Evolutionary conservation across 1,140 invertebrate genomes (phyloP).

Genomic region (Delia radicum): DNA sequence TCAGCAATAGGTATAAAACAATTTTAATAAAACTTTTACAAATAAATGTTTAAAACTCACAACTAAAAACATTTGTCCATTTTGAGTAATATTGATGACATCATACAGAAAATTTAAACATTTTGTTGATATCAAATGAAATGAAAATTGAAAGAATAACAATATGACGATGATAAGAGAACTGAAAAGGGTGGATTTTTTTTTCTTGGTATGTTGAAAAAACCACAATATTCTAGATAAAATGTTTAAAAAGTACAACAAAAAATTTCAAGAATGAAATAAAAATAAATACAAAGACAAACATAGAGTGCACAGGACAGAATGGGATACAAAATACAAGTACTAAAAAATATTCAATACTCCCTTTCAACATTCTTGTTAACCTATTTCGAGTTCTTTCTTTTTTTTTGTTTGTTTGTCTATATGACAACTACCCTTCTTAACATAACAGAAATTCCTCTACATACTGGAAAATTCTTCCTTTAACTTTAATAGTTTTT

Average conservation of each 20-base stretch:
- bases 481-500: background rate
- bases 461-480: background rate
- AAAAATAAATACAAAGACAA: background rate
- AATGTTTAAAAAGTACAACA: background rate
- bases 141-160: background rate
- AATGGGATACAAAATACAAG: no score
- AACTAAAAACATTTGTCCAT: background rate
- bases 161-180: background rate
- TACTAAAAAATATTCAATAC: background rate
- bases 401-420: background rate
- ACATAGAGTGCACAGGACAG: no score
- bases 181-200: background rate
- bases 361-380: background rate
- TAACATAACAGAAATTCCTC: background rate
- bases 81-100: conserved; percentile 3
- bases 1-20: no score
- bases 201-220: no score
- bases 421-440: background rate
- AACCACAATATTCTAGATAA: no score
- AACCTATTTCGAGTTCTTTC: background rate
- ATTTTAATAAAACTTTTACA: no score
- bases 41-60: no score
- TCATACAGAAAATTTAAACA: background rate
- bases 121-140: background rate
- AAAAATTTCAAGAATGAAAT: background rate